Conservation (phyloP, 1,140 invertebrate species). For the Bradysia coprophila region DNA sequence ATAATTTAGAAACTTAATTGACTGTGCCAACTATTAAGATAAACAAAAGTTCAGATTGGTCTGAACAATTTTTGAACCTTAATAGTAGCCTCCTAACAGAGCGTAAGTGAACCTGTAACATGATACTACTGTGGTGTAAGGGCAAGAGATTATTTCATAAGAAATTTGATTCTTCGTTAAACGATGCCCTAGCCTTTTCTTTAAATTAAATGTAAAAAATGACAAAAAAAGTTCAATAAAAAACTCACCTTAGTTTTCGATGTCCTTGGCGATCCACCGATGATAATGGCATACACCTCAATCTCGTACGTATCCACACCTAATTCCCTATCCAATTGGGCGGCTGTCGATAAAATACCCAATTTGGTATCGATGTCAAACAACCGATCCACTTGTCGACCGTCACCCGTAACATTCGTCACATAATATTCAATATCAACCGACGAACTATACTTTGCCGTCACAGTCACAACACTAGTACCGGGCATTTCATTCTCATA, state of each 20-base stretch:
- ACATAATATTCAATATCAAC: slow-evolving; percentile 77
- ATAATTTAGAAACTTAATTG: too few species aligned
- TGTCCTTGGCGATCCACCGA: slow-evolving; percentile 42
- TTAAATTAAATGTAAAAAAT: too few species aligned
- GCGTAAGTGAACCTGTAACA: too few species aligned
- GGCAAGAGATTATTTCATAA: too few species aligned
- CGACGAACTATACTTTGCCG: slow-evolving; percentile 34
- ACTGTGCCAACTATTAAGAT: too few species aligned
- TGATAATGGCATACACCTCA: slow-evolving; percentile 62
- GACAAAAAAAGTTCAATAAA: too few species aligned
- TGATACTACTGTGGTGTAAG: too few species aligned
- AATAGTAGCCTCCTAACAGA: too few species aligned
- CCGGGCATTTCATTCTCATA: slow-evolving; percentile 76
- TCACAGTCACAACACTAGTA: slow-evolving; percentile 61
- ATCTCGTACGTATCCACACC: slow-evolving; percentile 63
- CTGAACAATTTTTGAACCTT: too few species aligned
- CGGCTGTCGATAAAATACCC: slow-evolving; percentile 74
- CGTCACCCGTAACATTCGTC: slow-evolving; percentile 68
- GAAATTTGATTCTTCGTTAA: too few species aligned
- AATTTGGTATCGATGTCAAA: slow-evolving; percentile 79
- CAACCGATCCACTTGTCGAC: slow-evolving; percentile 55
- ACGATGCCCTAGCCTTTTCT: too few species aligned
- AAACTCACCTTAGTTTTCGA: slow-evolving; percentile 59
- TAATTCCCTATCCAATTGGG: slow-evolving; percentile 65
- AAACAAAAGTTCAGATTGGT: too few species aligned